Percentiles rank a stretch among this genome's conserved stretches.
phyloP scores from a whole-genome alignment of 2,113 vertebrate species.

The Onychorhynchus coronatus region DNA sequence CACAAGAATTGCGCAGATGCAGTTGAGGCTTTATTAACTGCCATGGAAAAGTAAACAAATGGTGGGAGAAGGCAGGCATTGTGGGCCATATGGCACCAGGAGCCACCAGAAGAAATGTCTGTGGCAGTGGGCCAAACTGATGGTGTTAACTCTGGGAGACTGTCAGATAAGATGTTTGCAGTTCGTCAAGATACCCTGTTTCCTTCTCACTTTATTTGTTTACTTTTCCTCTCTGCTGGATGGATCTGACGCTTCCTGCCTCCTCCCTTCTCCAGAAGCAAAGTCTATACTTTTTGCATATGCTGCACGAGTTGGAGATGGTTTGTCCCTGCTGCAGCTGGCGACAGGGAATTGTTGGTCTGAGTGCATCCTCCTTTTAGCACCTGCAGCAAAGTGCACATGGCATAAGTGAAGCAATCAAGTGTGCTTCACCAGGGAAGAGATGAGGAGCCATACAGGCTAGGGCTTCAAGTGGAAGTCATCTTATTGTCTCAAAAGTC shows the following conservation, averaged over 20 bases:
- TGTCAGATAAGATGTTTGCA: neutral
- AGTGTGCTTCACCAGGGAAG: accelerated
- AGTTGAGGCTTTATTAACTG: neutral
- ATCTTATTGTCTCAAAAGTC: neutral
- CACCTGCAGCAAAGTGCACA: accelerated
- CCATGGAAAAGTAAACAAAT: neutral
- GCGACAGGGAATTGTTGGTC: accelerated
- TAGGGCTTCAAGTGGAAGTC: neutral
- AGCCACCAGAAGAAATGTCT: neutral
- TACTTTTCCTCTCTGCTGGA: neutral
- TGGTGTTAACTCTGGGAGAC: neutral
- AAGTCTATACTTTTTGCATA: neutral
- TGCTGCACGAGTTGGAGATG: accelerated
- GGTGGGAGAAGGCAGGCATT: neutral
- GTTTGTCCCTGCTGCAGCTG: neutral
- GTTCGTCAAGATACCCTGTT: neutral
- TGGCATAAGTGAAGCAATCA: accelerated
- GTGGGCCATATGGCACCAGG: accelerated
- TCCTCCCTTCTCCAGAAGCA: neutral
- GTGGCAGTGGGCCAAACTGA: neutral
- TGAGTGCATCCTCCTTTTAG: neutral
- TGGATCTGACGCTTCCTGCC: neutral
- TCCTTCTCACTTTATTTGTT: neutral
- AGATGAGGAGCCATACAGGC: accelerated
- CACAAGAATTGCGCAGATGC: neutral